Base-by-base conservation (phyloP, 2,797 vertebrate genomes). In the Takifugu ocellatus region DNA sequence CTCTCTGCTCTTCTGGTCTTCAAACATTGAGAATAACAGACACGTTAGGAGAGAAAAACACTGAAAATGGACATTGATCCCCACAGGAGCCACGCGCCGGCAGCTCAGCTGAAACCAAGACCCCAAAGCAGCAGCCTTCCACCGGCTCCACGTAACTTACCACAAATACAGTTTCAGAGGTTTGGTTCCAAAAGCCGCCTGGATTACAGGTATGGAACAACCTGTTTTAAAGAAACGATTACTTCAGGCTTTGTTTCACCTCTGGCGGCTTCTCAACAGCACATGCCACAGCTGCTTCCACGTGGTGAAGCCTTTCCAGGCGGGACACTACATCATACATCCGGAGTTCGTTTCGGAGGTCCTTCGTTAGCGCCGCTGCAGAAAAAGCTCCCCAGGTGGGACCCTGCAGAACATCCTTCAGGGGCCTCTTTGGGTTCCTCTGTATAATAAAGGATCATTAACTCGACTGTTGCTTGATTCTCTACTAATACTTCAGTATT, bases 251-350 rank as follows among this genome's bases (percentile, higher is more conserved):
- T 81, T 49, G 66, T 56, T 25, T 49, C 48, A 51, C 25, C 63
- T 73, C 54, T 17, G 7, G 14, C 63, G 51, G 15, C 74, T 74
- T 61, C 61, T 77, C 76, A 54, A 54, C 87, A 91, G 90, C 16
- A 77, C 81, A 48, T 85, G 89, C 70, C 85, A 87, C 85, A 92
- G 90, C 84, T 92, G 91, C 71, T 92, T 92, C 72, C 87, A 90
- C 16, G 85, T 91, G 72, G 89, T 92, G 59, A 91, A 90, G 64
- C 79, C 88, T 39, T 86, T 71, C 81, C 86, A 91, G 56, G 78
- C 83, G n/a, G 85, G 84, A 66, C 84, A 88, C 70, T 92, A 90
- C 83, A 81, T 84, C 82, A 89, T 91, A 61, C 89, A 91, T 76
- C 89, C 90, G 0, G 84, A 92, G 82, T 92, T 92, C 80, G 79